Evolutionary conservation across 1,140 invertebrate genomes (phyloP), one percentile per base, ranked within the genome.

Genomic region (Maniola jurtina): DNA sequence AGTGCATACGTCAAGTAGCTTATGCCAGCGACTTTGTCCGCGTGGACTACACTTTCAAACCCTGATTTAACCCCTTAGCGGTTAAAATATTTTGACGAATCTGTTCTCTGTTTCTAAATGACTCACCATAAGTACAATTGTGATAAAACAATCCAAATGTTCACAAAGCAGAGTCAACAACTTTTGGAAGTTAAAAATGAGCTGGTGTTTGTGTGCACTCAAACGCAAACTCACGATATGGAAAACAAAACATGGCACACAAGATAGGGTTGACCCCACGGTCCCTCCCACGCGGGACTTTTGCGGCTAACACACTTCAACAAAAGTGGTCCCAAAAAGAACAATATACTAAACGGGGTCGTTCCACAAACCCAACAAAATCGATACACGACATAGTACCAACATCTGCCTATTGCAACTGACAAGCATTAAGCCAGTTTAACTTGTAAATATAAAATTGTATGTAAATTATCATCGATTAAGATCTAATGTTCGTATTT

Each of bases 401-500:
- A 48, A 48, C 45, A 14, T 48, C 11, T 48, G 11, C 45, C 45
- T 48, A 48, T 13, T 48, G 14, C 14, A 48, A 48, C 45, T 48
- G 14, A 48, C 45, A 48, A 48, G 45, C 25, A 14, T 6, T 48
- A 48, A 2, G 6, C 45, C 11, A 48, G 42, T 60, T 60, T 16
- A 13, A 48, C 45, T 61, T 61, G n/a, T n/a, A n/a, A n/a, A n/a
- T n/a, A n/a, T n/a, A n/a, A n/a, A 60, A 60, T 42, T 2, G 13
- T 48, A 13, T 15, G 34, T 34, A 33, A 60, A 40, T 34, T 15
- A 35, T 61, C 33, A 61, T 47, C 35, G 60, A 52, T 61, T 61
- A 61, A 5, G n/a, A 61, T 52, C 48, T 34, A n/a, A 60, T 61
- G 42, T 63, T 56, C 14, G 52, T 36, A 63, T 54, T 63, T 34